phyloP scores from a whole-genome alignment of 2,113 vertebrate species.

The Varanus salvator region DNA sequence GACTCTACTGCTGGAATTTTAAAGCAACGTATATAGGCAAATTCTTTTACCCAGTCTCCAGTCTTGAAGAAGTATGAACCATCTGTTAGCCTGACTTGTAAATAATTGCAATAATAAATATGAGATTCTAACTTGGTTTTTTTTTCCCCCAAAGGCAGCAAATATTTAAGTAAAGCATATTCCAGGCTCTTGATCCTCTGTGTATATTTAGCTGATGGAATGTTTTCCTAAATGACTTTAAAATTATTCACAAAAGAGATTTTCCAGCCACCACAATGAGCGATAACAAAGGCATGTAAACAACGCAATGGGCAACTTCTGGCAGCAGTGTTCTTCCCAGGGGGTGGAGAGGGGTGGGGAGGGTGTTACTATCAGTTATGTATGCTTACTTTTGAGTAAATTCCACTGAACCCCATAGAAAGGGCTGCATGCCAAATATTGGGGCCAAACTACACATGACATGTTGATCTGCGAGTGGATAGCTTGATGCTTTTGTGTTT shows the following conservation, averaged over 20 bases:
- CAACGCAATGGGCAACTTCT: constrained; percentile 37
- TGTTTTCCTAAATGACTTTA: constrained; percentile 44
- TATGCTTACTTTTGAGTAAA: not conserved
- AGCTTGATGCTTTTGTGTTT: not conserved
- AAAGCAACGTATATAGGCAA: not conserved
- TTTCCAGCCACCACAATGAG: constrained; percentile 9
- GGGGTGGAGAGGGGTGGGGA: no score
- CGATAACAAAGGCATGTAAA: constrained; percentile 48
- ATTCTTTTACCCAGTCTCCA: not conserved
- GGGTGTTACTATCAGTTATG: constrained; percentile 8
- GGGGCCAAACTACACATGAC: not conserved
- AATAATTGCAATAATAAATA: not conserved
- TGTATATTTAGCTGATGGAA: constrained; percentile 51
- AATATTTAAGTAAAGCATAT: constrained; percentile 28
- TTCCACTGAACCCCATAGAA: not conserved
- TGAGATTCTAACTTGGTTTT: constrained; percentile 2
- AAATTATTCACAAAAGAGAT: constrained; percentile 29
- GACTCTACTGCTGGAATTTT: not conserved
- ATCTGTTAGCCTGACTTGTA: not conserved
- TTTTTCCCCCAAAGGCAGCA: constrained; percentile 19
- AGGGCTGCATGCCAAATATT: not conserved
- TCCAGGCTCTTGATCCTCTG: constrained; percentile 22
- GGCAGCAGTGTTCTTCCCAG: constrained; percentile 16
- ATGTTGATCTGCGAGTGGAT: not conserved
- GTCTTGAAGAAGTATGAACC: not conserved